phyloP scores from a whole-genome alignment of 2,113 vertebrate species.

The Odontesthes bonariensis region DNA sequence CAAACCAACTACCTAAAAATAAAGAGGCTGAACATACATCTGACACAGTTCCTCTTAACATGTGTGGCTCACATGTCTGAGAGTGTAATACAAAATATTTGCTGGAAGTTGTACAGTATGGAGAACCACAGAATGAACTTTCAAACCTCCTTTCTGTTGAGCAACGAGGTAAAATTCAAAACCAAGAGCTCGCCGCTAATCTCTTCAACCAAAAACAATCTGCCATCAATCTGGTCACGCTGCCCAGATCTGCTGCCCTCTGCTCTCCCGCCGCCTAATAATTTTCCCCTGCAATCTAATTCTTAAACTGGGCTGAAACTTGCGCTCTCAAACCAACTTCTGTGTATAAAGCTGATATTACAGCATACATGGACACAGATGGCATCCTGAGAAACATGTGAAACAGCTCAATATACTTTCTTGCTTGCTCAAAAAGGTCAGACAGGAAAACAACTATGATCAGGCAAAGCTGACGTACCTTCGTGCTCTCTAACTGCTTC shows the following conservation, averaged over 20 bases:
- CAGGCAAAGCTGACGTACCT: conserved; percentile 60
- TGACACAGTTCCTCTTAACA: background rate
- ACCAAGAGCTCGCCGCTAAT: conserved; percentile 53
- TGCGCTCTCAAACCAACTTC: background rate
- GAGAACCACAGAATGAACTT: conserved; percentile 1
- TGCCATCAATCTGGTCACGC: conserved; percentile 68
- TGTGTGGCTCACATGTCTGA: conserved; percentile 2
- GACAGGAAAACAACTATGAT: conserved; percentile 26
- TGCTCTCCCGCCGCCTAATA: conserved; percentile 30
- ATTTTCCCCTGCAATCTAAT: conserved; percentile 51
- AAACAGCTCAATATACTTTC: background rate
- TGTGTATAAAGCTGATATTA: conserved; percentile 27
- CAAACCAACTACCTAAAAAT: conserved; percentile 53
- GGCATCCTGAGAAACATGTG: conserved; percentile 23
- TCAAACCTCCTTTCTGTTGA: conserved; percentile 24
- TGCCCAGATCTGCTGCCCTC: conserved; percentile 46
- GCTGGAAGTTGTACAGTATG: background rate
- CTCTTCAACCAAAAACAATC: conserved; percentile 63
- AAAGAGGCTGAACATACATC: conserved; percentile 17
- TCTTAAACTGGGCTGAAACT: conserved; percentile 26
- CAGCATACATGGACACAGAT: conserved; percentile 6
- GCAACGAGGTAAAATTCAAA: conserved; percentile 51
- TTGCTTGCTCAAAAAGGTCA: conserved; percentile 22
- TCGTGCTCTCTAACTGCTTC: conserved; percentile 24
- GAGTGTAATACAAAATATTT: background rate